Evolutionary conservation across 2,113 vertebrate genomes (phyloP).

Genomic region (Oceanites oceanicus): DNA sequence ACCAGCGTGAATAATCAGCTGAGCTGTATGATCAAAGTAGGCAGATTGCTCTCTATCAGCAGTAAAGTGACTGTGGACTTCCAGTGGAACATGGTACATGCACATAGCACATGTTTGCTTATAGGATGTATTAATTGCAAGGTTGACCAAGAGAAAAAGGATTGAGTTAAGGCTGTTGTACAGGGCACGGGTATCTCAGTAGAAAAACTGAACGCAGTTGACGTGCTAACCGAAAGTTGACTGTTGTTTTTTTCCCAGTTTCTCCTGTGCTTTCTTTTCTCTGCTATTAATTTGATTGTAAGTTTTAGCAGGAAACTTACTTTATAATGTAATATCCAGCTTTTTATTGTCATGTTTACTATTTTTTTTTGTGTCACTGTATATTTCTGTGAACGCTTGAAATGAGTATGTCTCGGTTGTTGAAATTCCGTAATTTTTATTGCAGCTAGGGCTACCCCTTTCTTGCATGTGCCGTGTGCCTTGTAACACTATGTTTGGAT

Average conservation of each 20-base stretch:
- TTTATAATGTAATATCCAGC: background rate
- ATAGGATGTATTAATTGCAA: background rate
- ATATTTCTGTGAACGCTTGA: background rate
- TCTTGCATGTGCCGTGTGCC: conserved; percentile 89
- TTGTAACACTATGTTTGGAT: conserved; percentile 98
- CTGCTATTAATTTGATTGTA: background rate
- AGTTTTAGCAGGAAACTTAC: background rate
- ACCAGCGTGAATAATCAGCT: background rate
- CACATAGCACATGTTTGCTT: background rate
- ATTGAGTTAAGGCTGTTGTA: background rate
- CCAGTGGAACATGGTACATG: background rate
- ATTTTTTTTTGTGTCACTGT: background rate
- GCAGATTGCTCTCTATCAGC: background rate
- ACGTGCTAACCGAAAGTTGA: background rate
- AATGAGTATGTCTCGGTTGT: background rate
- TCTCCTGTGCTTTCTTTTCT: background rate
- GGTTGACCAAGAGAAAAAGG: background rate
- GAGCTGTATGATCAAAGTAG: background rate
- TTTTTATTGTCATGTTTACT: background rate
- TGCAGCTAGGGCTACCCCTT: conserved; percentile 79
- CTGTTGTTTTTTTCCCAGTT: background rate
- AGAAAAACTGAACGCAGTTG: background rate
- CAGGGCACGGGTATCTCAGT: background rate
- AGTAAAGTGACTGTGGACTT: background rate
- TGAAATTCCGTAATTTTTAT: background rate